phyloP scores from a whole-genome alignment of 2,113 vertebrate genomes.

The Anseranas semipalmata region DNA sequence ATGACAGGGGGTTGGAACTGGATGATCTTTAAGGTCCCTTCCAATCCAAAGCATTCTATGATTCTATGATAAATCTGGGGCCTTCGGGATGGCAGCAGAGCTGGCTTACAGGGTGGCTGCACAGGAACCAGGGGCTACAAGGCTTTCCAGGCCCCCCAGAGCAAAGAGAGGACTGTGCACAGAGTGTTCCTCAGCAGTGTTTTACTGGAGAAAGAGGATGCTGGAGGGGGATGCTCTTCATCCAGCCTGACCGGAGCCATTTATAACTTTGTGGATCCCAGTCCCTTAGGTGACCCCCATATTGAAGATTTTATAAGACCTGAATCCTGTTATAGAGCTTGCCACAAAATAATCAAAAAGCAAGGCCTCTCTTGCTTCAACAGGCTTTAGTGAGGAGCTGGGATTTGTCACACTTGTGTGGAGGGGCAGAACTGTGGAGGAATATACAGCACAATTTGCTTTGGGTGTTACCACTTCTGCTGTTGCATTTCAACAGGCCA shows the following conservation, averaged over 20 bases:
- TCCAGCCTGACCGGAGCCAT: neutral
- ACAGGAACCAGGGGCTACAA: neutral
- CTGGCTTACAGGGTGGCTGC: neutral
- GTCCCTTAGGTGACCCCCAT: neutral
- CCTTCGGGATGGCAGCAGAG: accelerated
- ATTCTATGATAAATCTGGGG: neutral
- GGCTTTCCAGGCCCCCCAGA: neutral
- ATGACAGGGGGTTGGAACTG: too few relatives aligned
- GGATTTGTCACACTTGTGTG: neutral
- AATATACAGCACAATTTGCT: neutral
- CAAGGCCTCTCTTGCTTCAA: neutral
- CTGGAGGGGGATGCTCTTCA: neutral
- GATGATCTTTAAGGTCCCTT: too few relatives aligned
- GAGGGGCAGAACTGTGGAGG: neutral
- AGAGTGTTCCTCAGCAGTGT: neutral
- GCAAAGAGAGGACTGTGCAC: neutral
- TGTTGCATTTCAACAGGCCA: neutral
- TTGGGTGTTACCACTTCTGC: neutral
- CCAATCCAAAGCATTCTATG: too few relatives aligned
- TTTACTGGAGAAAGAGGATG: neutral
- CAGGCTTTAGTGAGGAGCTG: neutral
- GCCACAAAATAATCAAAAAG: neutral
- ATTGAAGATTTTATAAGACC: accelerated
- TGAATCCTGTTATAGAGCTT: neutral
- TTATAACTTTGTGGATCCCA: neutral